Base-by-base conservation (phyloP, 2,113 vertebrate genomes). In the Ammodytes marinus region DNA sequence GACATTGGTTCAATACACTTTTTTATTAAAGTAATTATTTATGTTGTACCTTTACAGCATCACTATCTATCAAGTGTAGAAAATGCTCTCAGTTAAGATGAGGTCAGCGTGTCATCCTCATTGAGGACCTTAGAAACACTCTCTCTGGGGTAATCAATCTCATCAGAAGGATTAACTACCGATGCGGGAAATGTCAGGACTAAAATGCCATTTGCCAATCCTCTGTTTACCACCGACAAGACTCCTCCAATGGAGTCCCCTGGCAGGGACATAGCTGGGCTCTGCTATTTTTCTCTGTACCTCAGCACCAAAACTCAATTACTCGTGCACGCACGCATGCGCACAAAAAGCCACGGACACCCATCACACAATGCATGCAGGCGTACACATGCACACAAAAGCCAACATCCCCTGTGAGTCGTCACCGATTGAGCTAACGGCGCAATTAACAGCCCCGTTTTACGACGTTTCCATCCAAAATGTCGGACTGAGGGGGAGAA, bases 251-350 rank as follows among this genome's bases (percentile, higher is more conserved):
- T 86, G 72, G 45, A 60, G 72, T 90, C 77, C 78, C 74, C 54
- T 45, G 85, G 64, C 60, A 65, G 67, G n/a, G 69, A 79, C 77
- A 6, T 27, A 80, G 87, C 85, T 69, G 54, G 66, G 76, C 80
- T 83, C 60, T 19, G 82, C 85, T 77, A 67, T 83, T 89, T 89
- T 91, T 87, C 80, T 65, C 80, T 17, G 19, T 82, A 85, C 79
- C 86, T 91, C 91, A 91, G 91, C 90, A 88, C 80, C 89, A 66
- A 77, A 88, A 80, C 84, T 89, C 88, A 90, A 27, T 91, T 89
- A 92, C 52, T 86, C 1, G 49, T 42, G n/a, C 65, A 69, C 57
- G 40, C 58, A 69, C 82, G 70, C 52, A 8, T 39, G 42, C 43
- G 13, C 55, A 77, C 67, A 80, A 69, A 72, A n/a, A 42, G n/a